These are phyloP conservation scores for Perithous albicinctus DNA, from an alignment of 2,888 invertebrate genomes.

Conservation along the genomic window DNA sequence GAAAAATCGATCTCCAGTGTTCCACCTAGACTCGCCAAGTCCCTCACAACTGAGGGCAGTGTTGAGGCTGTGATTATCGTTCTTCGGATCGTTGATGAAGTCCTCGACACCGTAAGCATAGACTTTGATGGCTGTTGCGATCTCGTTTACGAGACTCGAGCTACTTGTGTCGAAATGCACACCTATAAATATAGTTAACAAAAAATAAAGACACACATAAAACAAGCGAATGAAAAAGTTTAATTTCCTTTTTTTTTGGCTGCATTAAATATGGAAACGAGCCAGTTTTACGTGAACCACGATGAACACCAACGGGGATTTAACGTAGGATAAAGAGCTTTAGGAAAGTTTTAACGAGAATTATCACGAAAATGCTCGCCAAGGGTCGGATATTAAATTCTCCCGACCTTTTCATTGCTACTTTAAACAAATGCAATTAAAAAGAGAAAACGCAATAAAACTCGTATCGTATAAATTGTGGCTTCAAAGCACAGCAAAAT, in stretches of 20 bases:
- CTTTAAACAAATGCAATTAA: not conserved
- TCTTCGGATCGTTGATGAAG: conserved; percentile 91
- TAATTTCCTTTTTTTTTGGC: conserved; percentile 14
- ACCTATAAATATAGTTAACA: conserved; percentile 85
- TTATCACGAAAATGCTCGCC: conserved; percentile 3
- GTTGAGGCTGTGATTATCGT: conserved; percentile 89
- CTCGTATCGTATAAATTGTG: not conserved
- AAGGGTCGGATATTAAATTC: conserved; percentile 1
- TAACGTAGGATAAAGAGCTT: conserved; percentile 20
- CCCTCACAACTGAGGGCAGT: conserved; percentile 94
- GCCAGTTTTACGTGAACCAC: conserved; percentile 19
- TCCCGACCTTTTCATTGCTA: not conserved
- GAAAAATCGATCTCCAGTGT: conserved; percentile 91
- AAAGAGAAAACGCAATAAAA: not conserved
- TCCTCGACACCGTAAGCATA: conserved; percentile 96
- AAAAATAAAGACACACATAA: not conserved
- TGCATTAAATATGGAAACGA: conserved; percentile 27
- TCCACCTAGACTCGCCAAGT: conserved; percentile 92
- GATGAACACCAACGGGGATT: conserved; percentile 19
- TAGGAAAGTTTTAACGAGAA: conserved; percentile 39
- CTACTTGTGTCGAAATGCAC: conserved; percentile 97
- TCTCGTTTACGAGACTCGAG: conserved; percentile 92
- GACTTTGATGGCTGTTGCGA: conserved; percentile 95
- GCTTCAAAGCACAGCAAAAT: too few relatives aligned
- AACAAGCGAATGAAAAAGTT: conserved; percentile 35